Evolutionary conservation across 2,797 vertebrate genomes (phyloP).

Genomic region (Brachyalestes nurse): DNA sequence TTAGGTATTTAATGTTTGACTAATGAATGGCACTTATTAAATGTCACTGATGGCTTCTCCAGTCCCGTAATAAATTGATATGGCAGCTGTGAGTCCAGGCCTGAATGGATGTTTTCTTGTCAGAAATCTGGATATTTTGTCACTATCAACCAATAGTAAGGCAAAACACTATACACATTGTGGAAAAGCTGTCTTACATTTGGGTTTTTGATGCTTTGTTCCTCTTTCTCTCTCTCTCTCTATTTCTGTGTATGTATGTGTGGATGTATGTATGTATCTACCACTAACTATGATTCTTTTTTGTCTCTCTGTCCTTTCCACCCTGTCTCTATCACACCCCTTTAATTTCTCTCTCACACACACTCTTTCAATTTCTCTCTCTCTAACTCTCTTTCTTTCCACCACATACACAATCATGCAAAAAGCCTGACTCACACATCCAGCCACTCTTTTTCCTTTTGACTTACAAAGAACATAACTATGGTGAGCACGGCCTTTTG

Average conservation of each 20-base stretch:
- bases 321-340: background rate
- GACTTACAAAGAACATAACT: conserved; percentile 59
- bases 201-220: background rate
- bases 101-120: conserved; percentile 31
- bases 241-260: background rate
- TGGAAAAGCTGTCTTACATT: background rate
- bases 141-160: background rate
- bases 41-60: conserved; percentile 56
- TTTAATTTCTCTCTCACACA: background rate
- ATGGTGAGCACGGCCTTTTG: conserved; percentile 52
- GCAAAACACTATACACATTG: background rate
- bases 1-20: conserved; percentile 58
- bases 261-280: background rate
- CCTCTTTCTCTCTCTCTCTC: background rate
- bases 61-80: conserved; percentile 53
- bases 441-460: conserved; percentile 45
- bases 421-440: conserved; percentile 24
- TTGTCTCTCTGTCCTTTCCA: background rate
- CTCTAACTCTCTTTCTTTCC: background rate
- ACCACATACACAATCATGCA: conserved; percentile 11
- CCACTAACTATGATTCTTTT: background rate
- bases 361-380: background rate
- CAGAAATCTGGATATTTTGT: conserved; percentile 6
- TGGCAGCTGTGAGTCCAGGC: conserved; percentile 32
- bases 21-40: conserved; percentile 60